These are phyloP conservation scores for Sciurus vulgaris DNA, from an alignment of 2,797 vertebrate species.

Conservation along the genomic window DNA sequence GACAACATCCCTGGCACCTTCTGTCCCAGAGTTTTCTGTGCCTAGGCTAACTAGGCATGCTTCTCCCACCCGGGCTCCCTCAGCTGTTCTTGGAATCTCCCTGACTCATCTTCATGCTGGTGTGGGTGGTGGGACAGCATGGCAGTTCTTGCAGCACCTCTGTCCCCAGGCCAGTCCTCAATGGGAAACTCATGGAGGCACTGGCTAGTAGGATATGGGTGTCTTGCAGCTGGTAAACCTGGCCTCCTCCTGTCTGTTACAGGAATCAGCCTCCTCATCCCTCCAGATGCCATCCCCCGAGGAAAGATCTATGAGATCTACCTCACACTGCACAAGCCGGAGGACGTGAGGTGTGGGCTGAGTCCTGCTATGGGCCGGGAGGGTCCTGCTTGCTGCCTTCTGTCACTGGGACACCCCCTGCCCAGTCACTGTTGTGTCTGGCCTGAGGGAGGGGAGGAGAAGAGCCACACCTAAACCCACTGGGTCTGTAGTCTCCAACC, in stretches of 20 bases:
- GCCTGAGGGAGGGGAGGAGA: not conserved
- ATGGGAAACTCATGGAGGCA: not conserved
- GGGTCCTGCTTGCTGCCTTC: slow-evolving; percentile 70
- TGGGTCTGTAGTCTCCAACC: not conserved
- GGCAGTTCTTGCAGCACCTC: not conserved
- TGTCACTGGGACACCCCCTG: not conserved
- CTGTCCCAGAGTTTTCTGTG: not conserved
- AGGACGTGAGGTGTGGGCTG: slow-evolving; percentile 95
- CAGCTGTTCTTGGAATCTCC: not conserved
- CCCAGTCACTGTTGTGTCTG: not conserved
- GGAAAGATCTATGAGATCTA: slow-evolving; percentile 99
- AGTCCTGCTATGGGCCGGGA: slow-evolving; percentile 83
- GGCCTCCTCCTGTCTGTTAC: slow-evolving; percentile 34
- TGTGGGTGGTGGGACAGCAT: not conserved
- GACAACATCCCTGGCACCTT: too few species aligned
- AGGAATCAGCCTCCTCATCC: slow-evolving; percentile 99
- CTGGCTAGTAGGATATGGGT: not conserved
- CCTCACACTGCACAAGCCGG: slow-evolving; percentile 97
- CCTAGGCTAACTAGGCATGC: not conserved
- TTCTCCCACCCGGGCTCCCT: not conserved
- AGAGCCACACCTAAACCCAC: not conserved
- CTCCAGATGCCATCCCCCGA: slow-evolving; percentile 98
- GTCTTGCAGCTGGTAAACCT: not conserved
- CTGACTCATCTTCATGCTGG: not conserved
- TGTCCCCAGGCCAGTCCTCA: not conserved